A percentile compares a stretch with the other conserved stretches of the same genome.
Conservation (phyloP, 2,113 vertebrate species). For the Dendrocopos noguchii region DNA sequence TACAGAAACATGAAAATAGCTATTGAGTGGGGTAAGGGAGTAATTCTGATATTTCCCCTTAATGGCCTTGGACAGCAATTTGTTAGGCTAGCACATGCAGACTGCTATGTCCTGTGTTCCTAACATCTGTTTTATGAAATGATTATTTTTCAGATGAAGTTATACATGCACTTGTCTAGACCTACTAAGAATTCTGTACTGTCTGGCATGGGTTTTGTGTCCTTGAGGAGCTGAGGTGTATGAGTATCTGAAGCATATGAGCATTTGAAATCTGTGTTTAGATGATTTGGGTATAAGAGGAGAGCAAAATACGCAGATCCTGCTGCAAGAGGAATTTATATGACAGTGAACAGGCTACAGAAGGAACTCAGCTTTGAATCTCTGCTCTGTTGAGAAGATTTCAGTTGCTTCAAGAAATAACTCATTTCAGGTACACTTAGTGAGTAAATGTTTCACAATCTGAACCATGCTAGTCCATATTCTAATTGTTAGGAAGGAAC, state of each 20-base stretch:
- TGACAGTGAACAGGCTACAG: background rate
- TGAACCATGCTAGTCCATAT: background rate
- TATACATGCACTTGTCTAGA: background rate
- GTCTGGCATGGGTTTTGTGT: background rate
- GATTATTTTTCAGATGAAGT: background rate
- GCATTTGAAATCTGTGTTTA: background rate
- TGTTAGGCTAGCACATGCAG: background rate
- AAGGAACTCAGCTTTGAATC: background rate
- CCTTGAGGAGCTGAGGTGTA: background rate
- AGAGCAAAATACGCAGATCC: background rate
- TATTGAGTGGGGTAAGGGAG: background rate
- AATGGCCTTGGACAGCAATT: background rate
- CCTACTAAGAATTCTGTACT: background rate
- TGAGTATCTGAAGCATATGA: background rate
- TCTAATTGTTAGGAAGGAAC: background rate
- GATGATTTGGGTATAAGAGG: background rate
- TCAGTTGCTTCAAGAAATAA: background rate
- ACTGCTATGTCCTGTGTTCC: background rate
- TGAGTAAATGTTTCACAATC: background rate
- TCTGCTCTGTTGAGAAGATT: background rate
- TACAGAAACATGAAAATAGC: constrained; percentile 12
- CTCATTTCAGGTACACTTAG: background rate
- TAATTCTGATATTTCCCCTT: constrained; percentile 25
- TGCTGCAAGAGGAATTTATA: background rate
- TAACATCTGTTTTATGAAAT: background rate